Base-by-base conservation (phyloP, 2,888 invertebrate species). In the Acholoe squamosa region DNA sequence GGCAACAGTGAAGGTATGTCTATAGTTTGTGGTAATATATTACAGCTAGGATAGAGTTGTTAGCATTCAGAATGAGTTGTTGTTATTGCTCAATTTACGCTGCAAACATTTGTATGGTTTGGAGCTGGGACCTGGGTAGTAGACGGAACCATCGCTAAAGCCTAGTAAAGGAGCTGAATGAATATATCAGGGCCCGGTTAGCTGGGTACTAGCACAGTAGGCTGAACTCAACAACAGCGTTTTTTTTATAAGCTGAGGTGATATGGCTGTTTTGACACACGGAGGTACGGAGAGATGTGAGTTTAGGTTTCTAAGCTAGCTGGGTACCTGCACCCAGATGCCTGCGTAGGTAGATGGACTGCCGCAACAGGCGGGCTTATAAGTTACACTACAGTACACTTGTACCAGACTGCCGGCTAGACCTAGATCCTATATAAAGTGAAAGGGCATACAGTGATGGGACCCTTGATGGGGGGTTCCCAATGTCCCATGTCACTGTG, bases 1-100 rank as follows among this genome's bases (percentile, higher is more conserved):
- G 3, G 54, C 22, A 25, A 12, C 31, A 54, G 54, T 52, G 14
- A 0, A 86, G 86, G 86, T 86, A 86, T 0, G 86, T 33, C 86
- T 86, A 86, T 86, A 86, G 86, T 86, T 86, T 86, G 86, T 52
- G 43, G 33, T 16, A 86, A 14, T 28, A 10, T 86, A 54, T 28
- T n/a, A 7, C 52, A 86, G 25, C 5, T 28, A 10, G 52, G 51
- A 25, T 54, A 22, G 43, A 22, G 16, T 7, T 43, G 14, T 33
- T 80, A 34, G 31, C 16, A 5, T 43, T 12, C 3, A 14, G 19
- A n/a, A 19, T 22, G 34, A 34, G 16, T 16, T 80, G 80, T 33
- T 80, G 80, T 80, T 33, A 5, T 43, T 25, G 0, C 14, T n/a
- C 80, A n/a, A 0, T 33, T 80, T 10, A 25, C 80, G 80, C 22